A percentile compares a stretch with the other conserved stretches of the same genome.
phyloP scores from a whole-genome alignment of 2,888 invertebrate species.

The Eueremaeus valkanovi region DNA sequence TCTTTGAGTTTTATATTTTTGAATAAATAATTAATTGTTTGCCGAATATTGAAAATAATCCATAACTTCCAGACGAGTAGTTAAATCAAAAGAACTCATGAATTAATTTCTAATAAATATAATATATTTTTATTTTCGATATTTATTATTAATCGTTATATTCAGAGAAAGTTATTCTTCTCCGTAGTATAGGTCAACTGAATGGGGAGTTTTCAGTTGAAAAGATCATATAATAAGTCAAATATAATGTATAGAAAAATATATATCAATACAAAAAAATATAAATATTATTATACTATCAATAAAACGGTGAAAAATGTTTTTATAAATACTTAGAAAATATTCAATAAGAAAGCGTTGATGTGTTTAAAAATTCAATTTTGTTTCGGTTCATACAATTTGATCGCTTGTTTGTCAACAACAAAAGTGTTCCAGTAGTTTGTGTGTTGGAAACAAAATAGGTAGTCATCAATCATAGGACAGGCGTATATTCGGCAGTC shows the following conservation, averaged over 20 bases:
- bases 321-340: constrained; percentile 3
- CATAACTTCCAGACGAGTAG: no score
- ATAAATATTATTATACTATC: background rate
- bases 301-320: constrained; percentile 17
- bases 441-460: background rate
- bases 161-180: no score
- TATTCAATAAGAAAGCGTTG: background rate
- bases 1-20: no score
- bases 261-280: background rate
- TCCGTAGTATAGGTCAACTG: background rate
- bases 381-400: background rate
- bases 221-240: background rate
- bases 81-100: no score
- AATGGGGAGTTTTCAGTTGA: background rate
- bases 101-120: no score
- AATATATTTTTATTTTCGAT: background rate
- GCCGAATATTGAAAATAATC: no score
- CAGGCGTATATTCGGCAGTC: background rate
- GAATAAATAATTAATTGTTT: no score
- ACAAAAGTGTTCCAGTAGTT: background rate
- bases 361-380: background rate
- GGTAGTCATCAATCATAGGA: constrained; percentile 7
- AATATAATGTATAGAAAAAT: background rate
- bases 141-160: no score
- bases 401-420: constrained; percentile 16